Evolutionary conservation across 2,113 vertebrate species (phyloP), one percentile per base, ranked within the genome.

Genomic region (Tragelaphus buxtoni): DNA sequence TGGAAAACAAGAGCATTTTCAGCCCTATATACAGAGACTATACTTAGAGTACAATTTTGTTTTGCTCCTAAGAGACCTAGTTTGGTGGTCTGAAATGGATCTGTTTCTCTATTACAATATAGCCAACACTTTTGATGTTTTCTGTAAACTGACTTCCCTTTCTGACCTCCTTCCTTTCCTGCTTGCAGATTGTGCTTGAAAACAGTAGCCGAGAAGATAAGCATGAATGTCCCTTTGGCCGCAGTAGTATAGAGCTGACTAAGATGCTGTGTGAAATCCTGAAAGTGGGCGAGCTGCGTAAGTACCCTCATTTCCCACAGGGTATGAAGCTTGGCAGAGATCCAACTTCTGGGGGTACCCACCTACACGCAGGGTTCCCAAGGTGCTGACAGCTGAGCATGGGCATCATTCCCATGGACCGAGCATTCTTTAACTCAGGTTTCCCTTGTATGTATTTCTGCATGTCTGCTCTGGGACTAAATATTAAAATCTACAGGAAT

Each of bases 201-300:
- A 99, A 99, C 98, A 99, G 99, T 98, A 99, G 99, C 97, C 99
- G 99, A 32, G 99, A 99, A 98, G 99, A 99, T 97, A 99, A 99
- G 95, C 99, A 99, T 0, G 99, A 99, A 97, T 99, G 99, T 98
- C 99, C 99, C 0, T 99, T 99, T 47, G 99, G 99, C 89, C 99
- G 99, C 96, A 99, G 99, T 97, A 99, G 99, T 96, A 99, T 99
- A 88, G 99, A 99, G 98, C 99, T 99, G 96, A 99, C 99, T 95
- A 99, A 99, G 98, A 99, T 99, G 99, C 99, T 99, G 47, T 99
- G 99, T 3, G 99, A 99, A 98, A 99, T 99, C 90, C 98, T 99
- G 93, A 99, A 99, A 99, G 99, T 99, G 82, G 99, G 99, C 97
- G 99, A 99, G 96, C 99, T 99, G 63, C 99, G 99, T 99, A 99